Base-by-base conservation (phyloP, 2,888 invertebrate genomes). In the Amphipyra berbera region DNA sequence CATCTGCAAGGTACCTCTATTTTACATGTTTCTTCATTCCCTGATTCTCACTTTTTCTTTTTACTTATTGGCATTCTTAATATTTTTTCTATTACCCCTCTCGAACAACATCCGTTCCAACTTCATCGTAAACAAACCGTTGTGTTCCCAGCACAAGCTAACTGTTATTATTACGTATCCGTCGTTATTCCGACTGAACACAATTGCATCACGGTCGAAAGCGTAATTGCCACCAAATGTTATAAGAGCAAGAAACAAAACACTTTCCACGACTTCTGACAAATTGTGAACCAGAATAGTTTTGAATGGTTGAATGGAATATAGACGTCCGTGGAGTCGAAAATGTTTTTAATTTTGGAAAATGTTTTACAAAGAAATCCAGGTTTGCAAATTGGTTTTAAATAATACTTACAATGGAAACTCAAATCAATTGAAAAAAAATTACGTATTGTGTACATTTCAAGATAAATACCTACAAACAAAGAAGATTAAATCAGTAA, bases 151-250 rank as follows among this genome's bases (percentile, higher is more conserved):
- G 69, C 70, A 48, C 63, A 71, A 80, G 54, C 57, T 42, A 58
- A 67, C 58, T 58, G 68, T 68, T 63, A 56, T 70, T 56, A 70
- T 78, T 84, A 82, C 77, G 79, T 72, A 82, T 62, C 49, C 50
- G 64, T 60, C 61, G 60, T 70, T 72, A 75, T 57, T 62, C 42
- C 6, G 74, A 80, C 80, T 79, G 79, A 79, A 75, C 71, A 82
- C 77, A 82, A 86, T 93, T 93, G 88, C 93, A 86, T 93, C 91
- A 94, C 84, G 82, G 68, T 88, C 82, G 91, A 93, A 93, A 93
- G 92, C 85, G 90, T 88, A 88, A 91, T 91, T 84, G 85, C 75
- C 81, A 68, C 78, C 70, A 82, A 83, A 82, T 88, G 85, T 88
- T 88, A 88, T 85, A 88, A 88, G 85, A 89, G 84, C 84, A 84